These are phyloP conservation scores for Spilarctia lutea DNA, from an alignment of 2,888 invertebrate species.

Conservation along the genomic window DNA sequence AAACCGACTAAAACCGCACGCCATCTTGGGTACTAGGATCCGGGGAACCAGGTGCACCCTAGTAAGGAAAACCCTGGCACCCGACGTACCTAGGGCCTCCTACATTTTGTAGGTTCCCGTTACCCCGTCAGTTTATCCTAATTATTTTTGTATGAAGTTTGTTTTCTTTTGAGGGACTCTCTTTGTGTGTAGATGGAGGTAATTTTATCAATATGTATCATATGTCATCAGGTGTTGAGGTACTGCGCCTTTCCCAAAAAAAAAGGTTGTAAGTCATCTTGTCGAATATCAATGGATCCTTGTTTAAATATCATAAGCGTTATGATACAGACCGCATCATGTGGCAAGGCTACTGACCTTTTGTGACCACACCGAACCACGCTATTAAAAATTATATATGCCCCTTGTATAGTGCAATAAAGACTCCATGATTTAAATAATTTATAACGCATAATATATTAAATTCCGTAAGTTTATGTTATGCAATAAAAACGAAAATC, in stretches of 20 bases:
- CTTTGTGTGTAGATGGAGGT: not conserved
- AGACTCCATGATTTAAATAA: not conserved
- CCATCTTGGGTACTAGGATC: too few species aligned
- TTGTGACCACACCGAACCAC: constrained; percentile 38
- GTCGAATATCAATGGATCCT: constrained; percentile 61
- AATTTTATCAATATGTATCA: constrained; percentile 14
- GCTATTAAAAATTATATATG: constrained; percentile 20
- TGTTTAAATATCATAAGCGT: constrained; percentile 57
- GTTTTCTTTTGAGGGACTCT: not conserved
- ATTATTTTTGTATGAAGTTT: not conserved
- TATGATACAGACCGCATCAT: constrained; percentile 63
- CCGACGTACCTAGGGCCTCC: too few species aligned
- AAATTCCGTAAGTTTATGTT: not conserved
- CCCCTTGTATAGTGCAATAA: constrained; percentile 1
- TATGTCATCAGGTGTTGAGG: constrained; percentile 35
- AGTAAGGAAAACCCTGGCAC: too few species aligned
- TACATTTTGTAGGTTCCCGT: too few species aligned
- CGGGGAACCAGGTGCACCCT: too few species aligned
- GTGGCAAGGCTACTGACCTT: constrained; percentile 63
- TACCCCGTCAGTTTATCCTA: not conserved
- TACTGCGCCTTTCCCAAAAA: constrained; percentile 30
- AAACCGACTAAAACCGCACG: too few species aligned
- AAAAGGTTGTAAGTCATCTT: constrained; percentile 41
- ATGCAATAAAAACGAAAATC: not conserved
- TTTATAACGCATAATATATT: not conserved